Evolutionary conservation across 1,140 invertebrate genomes (phyloP), one percentile per base, ranked within the genome.

Genomic region (Acromyrmex echinatior): DNA sequence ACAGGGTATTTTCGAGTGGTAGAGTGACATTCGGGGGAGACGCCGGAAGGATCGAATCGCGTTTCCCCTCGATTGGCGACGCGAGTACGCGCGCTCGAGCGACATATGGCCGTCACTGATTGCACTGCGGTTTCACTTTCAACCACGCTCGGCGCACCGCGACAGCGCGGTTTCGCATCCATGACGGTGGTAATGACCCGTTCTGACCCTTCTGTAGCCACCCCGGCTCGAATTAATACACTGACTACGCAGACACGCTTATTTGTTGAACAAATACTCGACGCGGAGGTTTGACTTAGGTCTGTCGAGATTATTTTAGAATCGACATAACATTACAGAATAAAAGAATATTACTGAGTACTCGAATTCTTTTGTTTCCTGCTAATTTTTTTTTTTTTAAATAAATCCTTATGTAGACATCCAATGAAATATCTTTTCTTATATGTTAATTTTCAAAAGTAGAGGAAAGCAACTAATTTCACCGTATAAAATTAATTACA

Each of bases 41-140:
- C 51, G 78, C 63, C 49, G 79, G 78, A 85, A 89, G 82, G 81
- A 79, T 79, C 76, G 88, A 87, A 79, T 49, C 79, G 71, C 87
- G 77, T 89, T 92, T 92, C 92, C 93, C 92, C 92, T 93, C 92
- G 91, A 93, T 92, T 92, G 92, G 91, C 90, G 92, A 93, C 91
- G 92, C 87, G 80, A 87, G 74, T 80, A 79, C 56, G 71, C 90
- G 87, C 90, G 84, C 76, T 86, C 89, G 70, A 62, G 90, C 92
- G 91, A 93, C 92, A 93, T 94, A 94, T 94, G 93, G 93, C 92
- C 91, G 89, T 86, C 89, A 68, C 90, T 93, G 92, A 94, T 94
- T 93, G 91, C 90, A 89, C 74, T 82, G 56, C 86, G 90, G 90
- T 93, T 93, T 92, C 89, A 92, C 91, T 92, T 93, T 93, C 93